A percentile compares a stretch with the other conserved stretches of the same genome.
phyloP scores from a whole-genome alignment of 2,888 invertebrate species.

The Euspilapteryx auroguttella region DNA sequence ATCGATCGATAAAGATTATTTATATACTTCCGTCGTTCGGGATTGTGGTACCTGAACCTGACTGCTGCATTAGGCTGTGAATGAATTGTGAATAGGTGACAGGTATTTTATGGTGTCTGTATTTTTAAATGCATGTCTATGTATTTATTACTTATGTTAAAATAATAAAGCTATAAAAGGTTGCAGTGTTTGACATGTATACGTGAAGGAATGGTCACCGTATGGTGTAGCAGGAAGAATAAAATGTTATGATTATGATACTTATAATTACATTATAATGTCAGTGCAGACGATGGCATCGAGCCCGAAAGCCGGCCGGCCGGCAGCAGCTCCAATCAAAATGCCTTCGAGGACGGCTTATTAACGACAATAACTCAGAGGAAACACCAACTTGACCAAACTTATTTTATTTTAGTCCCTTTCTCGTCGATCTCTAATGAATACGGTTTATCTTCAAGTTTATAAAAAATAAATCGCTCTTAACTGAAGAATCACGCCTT shows the following conservation, averaged over 20 bases:
- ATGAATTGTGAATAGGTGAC: background rate
- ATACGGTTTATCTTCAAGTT: constrained; percentile 57
- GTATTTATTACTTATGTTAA: too few relatives aligned
- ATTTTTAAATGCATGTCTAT: too few relatives aligned
- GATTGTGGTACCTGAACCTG: background rate
- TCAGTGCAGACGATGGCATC: background rate
- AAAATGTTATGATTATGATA: background rate
- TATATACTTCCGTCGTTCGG: constrained; percentile 45
- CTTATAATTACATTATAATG: too few relatives aligned
- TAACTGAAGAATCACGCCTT: constrained; percentile 62
- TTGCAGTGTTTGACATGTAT: too few relatives aligned
- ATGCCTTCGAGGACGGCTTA: constrained; percentile 38
- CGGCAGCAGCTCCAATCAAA: constrained; percentile 20
- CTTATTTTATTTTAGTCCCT: constrained; percentile 55
- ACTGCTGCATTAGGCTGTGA: background rate
- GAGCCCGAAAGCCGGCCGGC: background rate
- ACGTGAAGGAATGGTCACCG: too few relatives aligned
- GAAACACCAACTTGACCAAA: constrained; percentile 48
- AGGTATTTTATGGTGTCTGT: too few relatives aligned
- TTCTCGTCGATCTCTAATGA: constrained; percentile 60
- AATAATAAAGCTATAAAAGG: too few relatives aligned
- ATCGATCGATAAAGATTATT: constrained; percentile 60
- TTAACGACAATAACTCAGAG: constrained; percentile 54
- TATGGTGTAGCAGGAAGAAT: background rate
- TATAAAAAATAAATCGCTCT: constrained; percentile 61